Percentiles rank a stretch among this genome's conserved stretches.
Evolutionary conservation across 2,888 invertebrate species (phyloP).

Genomic region (Iselma pallidipennis): DNA sequence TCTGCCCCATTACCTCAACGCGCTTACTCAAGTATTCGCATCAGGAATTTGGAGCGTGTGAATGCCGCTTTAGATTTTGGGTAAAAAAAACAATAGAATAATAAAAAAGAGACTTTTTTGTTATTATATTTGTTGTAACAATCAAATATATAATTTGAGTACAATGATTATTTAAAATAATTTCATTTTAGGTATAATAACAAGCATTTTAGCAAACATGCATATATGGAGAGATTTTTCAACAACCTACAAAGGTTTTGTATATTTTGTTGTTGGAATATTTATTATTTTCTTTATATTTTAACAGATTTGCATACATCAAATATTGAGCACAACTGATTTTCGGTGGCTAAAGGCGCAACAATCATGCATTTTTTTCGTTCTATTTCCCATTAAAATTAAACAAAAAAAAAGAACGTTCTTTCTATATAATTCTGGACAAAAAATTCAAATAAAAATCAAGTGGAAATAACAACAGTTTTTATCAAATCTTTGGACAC

Average conservation of each 20-base stretch:
- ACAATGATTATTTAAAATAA: slow-evolving; percentile 25
- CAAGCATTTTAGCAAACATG: slow-evolving; percentile 23
- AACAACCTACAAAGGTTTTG: slow-evolving; percentile 21
- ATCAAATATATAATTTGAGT: slow-evolving; percentile 7
- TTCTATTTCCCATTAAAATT: background rate
- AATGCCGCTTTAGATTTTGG: background rate
- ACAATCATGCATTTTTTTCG: background rate
- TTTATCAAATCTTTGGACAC: too few relatives aligned
- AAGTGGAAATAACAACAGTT: too few relatives aligned
- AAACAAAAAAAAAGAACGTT: background rate
- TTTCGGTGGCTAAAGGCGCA: background rate
- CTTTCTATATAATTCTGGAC: too few relatives aligned
- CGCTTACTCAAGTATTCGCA: too few relatives aligned
- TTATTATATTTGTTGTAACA: slow-evolving; percentile 4
- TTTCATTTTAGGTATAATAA: slow-evolving; percentile 21
- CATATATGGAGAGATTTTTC: slow-evolving; percentile 20
- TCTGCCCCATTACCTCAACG: too few relatives aligned
- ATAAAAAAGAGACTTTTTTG: background rate
- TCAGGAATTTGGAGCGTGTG: background rate
- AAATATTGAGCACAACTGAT: slow-evolving; percentile 16
- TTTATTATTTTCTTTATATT: too few relatives aligned
- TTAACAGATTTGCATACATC: slow-evolving; percentile 9
- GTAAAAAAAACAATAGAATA: background rate
- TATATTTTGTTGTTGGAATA: slow-evolving; percentile 7
- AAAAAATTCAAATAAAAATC: too few relatives aligned